Percentiles rank a stretch among this genome's conserved stretches.
These are phyloP conservation scores for Carterocephalus palaemon DNA, from an alignment of 2,888 invertebrate genomes.

Conservation along the genomic window DNA sequence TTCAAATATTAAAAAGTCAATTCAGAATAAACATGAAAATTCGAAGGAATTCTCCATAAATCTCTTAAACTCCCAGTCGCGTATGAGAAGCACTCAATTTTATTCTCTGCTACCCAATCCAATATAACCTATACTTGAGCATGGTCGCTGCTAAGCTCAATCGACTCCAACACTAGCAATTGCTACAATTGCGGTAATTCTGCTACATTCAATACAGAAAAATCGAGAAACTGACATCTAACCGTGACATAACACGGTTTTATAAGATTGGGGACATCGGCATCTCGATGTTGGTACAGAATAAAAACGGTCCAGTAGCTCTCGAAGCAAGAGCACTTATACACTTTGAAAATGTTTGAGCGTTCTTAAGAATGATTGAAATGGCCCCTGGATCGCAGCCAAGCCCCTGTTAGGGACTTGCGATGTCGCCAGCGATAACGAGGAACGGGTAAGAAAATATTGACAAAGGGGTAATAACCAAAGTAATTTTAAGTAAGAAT, in stretches of 20 bases:
- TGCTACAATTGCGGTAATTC: conserved; percentile 2
- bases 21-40: no score
- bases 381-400: conserved; percentile 22
- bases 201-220: conserved; percentile 8
- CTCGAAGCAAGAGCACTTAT: conserved; percentile 21
- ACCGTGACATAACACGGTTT: conserved; percentile 20
- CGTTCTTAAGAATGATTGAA: conserved; percentile 27
- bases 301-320: conserved; percentile 21
- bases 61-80: no score
- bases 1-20: no score
- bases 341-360: conserved; percentile 27
- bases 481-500: no score
- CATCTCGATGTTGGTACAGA: conserved; percentile 22
- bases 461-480: no score
- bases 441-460: no score
- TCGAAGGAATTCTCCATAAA: no score
- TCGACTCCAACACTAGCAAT: conserved; percentile 9
- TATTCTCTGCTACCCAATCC: no score
- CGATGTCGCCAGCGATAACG: not conserved
- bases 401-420: conserved; percentile 18
- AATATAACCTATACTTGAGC: no score
- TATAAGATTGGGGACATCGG: conserved; percentile 21
- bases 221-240: conserved; percentile 1
- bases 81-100: no score
- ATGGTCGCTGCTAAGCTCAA: no score